A percentile compares a stretch with the other conserved stretches of the same genome.
These are phyloP conservation scores for Meloidogyne hapla DNA, from an alignment of 1,140 invertebrate species.

Conservation along the genomic window DNA sequence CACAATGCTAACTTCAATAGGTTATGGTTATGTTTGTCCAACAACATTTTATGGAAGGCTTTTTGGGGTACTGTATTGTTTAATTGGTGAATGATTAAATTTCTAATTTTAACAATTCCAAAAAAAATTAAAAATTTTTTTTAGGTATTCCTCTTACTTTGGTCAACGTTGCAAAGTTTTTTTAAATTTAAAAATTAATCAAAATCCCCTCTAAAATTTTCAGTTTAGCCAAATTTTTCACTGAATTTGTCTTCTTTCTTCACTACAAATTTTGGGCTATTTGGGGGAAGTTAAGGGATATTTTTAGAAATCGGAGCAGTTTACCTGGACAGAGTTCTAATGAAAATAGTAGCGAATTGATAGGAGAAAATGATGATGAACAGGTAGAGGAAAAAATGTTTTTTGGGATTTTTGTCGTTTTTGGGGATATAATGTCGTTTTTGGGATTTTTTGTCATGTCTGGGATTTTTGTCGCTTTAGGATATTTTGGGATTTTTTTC, in stretches of 20 bases:
- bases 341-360: constrained; percentile 39
- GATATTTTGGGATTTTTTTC: neutral
- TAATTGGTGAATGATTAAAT: constrained; percentile 53
- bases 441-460: neutral
- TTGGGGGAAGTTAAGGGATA: constrained; percentile 54
- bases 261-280: constrained; percentile 54
- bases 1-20: constrained; percentile 63
- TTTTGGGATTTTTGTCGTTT: neutral
- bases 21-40: constrained; percentile 62
- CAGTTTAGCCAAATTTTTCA: constrained; percentile 55
- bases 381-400: constrained; percentile 34
- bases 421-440: neutral
- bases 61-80: constrained; percentile 61
- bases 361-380: constrained; percentile 60
- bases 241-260: constrained; percentile 44
- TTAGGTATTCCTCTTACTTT: constrained; percentile 61
- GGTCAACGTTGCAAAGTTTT: constrained; percentile 59
- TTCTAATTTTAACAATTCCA: neutral
- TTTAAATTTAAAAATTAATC: neutral
- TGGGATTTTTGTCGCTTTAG: neutral
- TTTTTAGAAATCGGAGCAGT: constrained; percentile 18
- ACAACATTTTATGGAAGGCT: constrained; percentile 55
- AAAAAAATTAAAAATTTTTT: constrained; percentile 16
- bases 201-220: too few species aligned
- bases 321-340: neutral